Percentiles rank a stretch among this genome's conserved stretches.
These are phyloP conservation scores for Theristicus caerulescens DNA, from an alignment of 2,113 vertebrate species.

Conservation along the genomic window DNA sequence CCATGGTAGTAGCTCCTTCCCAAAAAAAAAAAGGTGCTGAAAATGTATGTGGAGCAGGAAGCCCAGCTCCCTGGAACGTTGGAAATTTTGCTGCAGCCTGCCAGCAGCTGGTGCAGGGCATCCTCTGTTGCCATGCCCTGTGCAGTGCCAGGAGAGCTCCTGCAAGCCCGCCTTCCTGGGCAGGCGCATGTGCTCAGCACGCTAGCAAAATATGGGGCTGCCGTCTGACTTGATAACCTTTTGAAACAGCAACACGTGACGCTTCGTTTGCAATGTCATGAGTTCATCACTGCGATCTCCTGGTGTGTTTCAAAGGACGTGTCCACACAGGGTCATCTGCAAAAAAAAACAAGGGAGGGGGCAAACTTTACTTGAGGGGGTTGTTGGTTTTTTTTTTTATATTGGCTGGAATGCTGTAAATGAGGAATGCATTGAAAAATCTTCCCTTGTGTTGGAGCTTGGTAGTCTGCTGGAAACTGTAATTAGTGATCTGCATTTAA, in stretches of 20 bases:
- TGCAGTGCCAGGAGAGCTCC: not conserved
- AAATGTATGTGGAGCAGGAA: not conserved
- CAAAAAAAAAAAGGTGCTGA: not conserved
- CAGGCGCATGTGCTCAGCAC: rapidly evolving
- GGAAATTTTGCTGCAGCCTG: not conserved
- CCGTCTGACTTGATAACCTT: not conserved
- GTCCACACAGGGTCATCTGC: not conserved
- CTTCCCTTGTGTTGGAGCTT: not conserved
- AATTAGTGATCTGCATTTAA: not conserved
- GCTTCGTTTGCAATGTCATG: not conserved
- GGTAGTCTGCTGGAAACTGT: not conserved
- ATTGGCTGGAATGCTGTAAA: not conserved
- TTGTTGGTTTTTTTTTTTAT: not conserved
- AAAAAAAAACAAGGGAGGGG: not conserved
- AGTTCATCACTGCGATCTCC: not conserved
- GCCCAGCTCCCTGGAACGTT: not conserved
- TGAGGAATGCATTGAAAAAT: not conserved
- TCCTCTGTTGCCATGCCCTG: rapidly evolving
- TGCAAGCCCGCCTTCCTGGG: too few species aligned
- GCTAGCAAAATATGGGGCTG: not conserved
- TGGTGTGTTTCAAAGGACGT: not conserved
- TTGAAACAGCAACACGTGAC: not conserved
- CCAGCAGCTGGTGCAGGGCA: not conserved
- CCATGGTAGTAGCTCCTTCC: not conserved
- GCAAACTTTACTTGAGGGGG: not conserved